Evolutionary conservation across 2,888 invertebrate genomes (phyloP), one percentile per base, ranked within the genome.

Genomic region (Danaus chrysippus): DNA sequence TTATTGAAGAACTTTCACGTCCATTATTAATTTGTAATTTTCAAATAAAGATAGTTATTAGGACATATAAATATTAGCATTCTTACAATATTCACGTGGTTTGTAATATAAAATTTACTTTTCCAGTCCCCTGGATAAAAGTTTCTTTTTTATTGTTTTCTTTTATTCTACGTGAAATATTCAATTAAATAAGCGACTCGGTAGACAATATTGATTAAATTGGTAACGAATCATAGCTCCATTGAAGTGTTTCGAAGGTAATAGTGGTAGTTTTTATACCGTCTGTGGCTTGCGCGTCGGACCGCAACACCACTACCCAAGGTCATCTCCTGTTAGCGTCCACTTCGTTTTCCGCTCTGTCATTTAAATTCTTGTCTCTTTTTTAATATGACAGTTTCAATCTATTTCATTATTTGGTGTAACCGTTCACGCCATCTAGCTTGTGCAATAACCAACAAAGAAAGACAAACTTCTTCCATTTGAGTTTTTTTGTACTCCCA

Each of bases 241-340:
- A 73, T 73, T 82, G 79, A 77, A 78, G 81, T 81, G 75, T 79
- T 71, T 75, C 81, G 77, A 78, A 79, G 77, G 75, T 72, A 73
- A 79, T 71, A 72, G 76, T 77, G 75, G 75, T 77, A 65, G 79
- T 85, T 84, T 84, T 84, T 83, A 78, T 77, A 64, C 61, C 65
- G 72, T 74, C 71, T 70, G 71, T 70, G 70, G 65, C 68, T 73
- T 73, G 79, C 75, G 76, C 76, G 76, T 77, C 76, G 77, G 75
- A 84, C 82, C 86, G 78, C 81, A 74, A 81, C 80, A 74, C 78
- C 78, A 78, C 82, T 72, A 69, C 73, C 77, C 86, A 87, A 86
- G 87, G 86, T 78, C 82, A 73, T 68, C 64, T 71, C 68, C 70
- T 71, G 76, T 76, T 76, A 74, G 71, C 73, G 77, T 74, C 78